These are phyloP conservation scores for Anastrepha ludens DNA, from an alignment of 1,140 invertebrate species.

Conservation along the genomic window DNA sequence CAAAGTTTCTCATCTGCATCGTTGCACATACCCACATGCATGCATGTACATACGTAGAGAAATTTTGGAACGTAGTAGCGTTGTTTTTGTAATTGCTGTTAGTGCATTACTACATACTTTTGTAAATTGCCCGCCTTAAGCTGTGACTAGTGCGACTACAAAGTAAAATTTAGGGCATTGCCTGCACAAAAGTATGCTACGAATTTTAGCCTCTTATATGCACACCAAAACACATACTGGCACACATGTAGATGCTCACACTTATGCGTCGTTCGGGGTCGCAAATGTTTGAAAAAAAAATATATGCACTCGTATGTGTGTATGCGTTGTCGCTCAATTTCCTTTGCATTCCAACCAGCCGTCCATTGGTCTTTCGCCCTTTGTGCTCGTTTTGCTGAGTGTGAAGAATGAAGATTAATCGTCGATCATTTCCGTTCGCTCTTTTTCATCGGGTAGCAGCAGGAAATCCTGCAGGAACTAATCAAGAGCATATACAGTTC, in stretches of 20 bases:
- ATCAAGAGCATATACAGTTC: slow-evolving; percentile 42
- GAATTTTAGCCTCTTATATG: slow-evolving; percentile 15
- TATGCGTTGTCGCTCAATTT: background rate
- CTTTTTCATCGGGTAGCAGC: slow-evolving; percentile 41
- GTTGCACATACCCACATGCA: background rate
- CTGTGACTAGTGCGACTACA: background rate
- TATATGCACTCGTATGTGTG: background rate
- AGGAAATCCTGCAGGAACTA: slow-evolving; percentile 51
- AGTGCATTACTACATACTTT: background rate
- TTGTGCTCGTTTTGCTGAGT: slow-evolving; percentile 40
- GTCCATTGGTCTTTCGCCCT: slow-evolving; percentile 11
- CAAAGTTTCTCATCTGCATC: slow-evolving; percentile 50
- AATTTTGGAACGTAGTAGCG: background rate
- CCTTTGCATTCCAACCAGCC: background rate
- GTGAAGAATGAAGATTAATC: slow-evolving; percentile 52
- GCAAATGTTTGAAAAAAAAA: background rate
- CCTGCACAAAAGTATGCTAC: slow-evolving; percentile 46
- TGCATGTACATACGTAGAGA: background rate
- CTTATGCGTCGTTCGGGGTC: background rate
- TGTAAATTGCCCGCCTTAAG: slow-evolving; percentile 48
- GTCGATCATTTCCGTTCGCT: slow-evolving; percentile 51
- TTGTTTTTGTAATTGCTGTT: background rate
- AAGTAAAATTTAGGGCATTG: slow-evolving; percentile 36
- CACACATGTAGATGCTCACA: background rate
- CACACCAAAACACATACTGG: background rate